Evolutionary conservation across 2,888 invertebrate species (phyloP).

Genomic region (Thysanoteuthis rhombus): DNA sequence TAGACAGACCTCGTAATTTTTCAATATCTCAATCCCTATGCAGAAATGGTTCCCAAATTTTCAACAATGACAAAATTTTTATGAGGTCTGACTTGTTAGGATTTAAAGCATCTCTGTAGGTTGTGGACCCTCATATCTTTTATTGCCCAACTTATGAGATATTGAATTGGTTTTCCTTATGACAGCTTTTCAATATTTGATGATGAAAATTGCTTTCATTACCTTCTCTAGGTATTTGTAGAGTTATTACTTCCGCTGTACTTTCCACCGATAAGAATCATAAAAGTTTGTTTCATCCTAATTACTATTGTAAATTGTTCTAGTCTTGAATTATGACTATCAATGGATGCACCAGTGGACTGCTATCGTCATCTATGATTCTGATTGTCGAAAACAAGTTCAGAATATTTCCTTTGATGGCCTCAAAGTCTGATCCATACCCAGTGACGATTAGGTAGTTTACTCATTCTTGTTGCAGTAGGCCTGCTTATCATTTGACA

Average conservation of each 20-base stretch:
- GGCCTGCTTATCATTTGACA: too few relatives aligned
- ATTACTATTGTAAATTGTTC: neutral
- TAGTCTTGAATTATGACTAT: too few relatives aligned
- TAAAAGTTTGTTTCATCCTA: neutral
- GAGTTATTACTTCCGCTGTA: too few relatives aligned
- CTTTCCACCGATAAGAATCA: too few relatives aligned
- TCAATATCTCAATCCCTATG: rapidly evolving
- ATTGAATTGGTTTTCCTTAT: neutral
- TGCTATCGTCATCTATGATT: too few relatives aligned
- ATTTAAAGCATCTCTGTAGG: neutral
- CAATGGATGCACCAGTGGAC: too few relatives aligned
- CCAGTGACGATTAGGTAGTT: too few relatives aligned
- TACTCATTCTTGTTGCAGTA: too few relatives aligned
- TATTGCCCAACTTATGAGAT: neutral
- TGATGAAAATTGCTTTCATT: neutral
- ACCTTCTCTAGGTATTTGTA: neutral
- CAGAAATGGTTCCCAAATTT: neutral
- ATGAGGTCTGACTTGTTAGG: neutral
- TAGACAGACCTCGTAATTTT: too few relatives aligned
- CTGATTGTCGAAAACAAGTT: too few relatives aligned
- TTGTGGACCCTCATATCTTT: neutral
- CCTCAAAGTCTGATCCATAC: too few relatives aligned
- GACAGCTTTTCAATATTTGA: neutral
- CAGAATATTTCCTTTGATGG: too few relatives aligned
- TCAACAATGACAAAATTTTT: neutral